Percentiles rank a stretch among this genome's conserved stretches.
Evolutionary conservation across 1,140 invertebrate genomes (phyloP).

Genomic region (Tetraneura akinire): DNA sequence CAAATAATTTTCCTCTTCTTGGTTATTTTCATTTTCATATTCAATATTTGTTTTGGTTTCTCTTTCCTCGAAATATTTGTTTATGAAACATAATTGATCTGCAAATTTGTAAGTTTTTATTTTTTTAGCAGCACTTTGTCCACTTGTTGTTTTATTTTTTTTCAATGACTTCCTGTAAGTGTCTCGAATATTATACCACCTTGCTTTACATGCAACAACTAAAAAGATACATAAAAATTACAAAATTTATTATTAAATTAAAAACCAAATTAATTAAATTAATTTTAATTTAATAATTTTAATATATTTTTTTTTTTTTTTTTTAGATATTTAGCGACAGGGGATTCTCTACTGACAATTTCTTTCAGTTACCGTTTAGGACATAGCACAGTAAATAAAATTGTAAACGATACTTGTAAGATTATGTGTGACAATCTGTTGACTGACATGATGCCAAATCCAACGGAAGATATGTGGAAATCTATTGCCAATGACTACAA

Average conservation of each 20-base stretch:
- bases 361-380: too few species aligned
- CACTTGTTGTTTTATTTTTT: constrained; percentile 9
- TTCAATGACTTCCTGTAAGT: not conserved
- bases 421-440: too few species aligned
- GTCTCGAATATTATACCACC: not conserved
- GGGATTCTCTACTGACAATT: too few species aligned
- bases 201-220: not conserved
- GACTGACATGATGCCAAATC: too few species aligned
- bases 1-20: constrained; percentile 16
- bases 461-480: too few species aligned
- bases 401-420: too few species aligned
- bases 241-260: not conserved
- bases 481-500: too few species aligned
- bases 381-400: too few species aligned
- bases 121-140: constrained; percentile 1
- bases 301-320: too few species aligned
- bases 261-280: not conserved
- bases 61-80: constrained; percentile 23
- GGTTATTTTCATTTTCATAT: not conserved
- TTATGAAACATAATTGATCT: constrained; percentile 18
- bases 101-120: constrained; percentile 18
- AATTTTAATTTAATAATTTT: not conserved
- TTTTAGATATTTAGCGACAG: too few species aligned
- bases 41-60: constrained; percentile 5
- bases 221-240: not conserved